Evolutionary conservation across 2,888 invertebrate species (phyloP).

Genomic region (Fragum whitleyi): DNA sequence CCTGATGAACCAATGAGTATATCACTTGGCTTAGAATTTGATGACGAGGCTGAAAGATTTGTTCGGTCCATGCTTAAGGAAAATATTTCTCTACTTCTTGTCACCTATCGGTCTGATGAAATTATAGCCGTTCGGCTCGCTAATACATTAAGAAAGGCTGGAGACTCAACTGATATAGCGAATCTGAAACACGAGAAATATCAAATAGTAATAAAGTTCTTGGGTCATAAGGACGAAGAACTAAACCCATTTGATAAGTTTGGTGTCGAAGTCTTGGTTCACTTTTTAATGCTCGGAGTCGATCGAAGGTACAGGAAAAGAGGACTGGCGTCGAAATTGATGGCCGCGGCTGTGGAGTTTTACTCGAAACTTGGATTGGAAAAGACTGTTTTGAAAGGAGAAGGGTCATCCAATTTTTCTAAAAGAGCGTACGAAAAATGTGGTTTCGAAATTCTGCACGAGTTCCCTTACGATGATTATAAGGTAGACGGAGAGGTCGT

Average conservation of each 20-base stretch:
- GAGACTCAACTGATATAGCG: background rate
- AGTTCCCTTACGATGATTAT: constrained; percentile 38
- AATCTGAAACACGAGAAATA: background rate
- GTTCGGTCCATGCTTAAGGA: background rate
- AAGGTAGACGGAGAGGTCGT: constrained; percentile 18
- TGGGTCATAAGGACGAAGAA: constrained; percentile 10
- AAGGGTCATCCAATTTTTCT: constrained; percentile 12
- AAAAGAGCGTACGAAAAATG: constrained; percentile 32
- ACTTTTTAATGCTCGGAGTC: constrained; percentile 36
- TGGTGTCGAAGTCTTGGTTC: constrained; percentile 30
- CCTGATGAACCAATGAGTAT: constrained; percentile 4
- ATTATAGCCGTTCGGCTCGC: constrained; percentile 6
- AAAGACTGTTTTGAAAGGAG: background rate
- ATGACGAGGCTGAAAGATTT: constrained; percentile 7
- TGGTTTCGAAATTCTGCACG: constrained; percentile 36
- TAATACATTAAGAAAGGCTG: background rate
- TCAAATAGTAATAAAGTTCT: background rate
- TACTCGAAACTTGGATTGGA: background rate
- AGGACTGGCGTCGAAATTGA: constrained; percentile 31
- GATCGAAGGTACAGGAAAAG: constrained; percentile 25
- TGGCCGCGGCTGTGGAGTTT: constrained; percentile 30
- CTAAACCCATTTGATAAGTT: constrained; percentile 29
- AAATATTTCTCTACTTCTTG: background rate
- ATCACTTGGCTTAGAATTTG: background rate
- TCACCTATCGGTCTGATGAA: background rate